Base-by-base conservation (phyloP, 2,113 vertebrate genomes). In the Varanus salvator region DNA sequence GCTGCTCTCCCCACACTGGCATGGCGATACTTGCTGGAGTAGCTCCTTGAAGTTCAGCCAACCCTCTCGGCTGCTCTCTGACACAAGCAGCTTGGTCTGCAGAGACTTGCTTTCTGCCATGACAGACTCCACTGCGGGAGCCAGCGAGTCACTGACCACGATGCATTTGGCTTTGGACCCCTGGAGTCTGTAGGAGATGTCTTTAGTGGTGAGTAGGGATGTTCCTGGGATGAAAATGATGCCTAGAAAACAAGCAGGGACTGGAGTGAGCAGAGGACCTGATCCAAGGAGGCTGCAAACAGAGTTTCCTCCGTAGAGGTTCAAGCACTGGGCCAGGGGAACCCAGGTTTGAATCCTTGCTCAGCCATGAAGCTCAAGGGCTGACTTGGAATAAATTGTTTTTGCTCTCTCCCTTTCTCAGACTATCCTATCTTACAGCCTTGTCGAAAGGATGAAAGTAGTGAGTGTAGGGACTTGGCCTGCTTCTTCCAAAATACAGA, bases 171-270 rank as follows among this genome's bases (percentile, higher is more conserved):
- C 96, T 75, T 96, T 96, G 0, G 97, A 98, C 54, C 75, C 82
- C 86, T 96, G 94, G 1, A 98, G 94, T 34, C 97, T 89, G 52
- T 98, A 96, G 2, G 93, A 92, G 80, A 98, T 96, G 89, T 98
- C 98, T 92, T 95, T 96, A 80, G 97, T 95, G 29, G 95, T 98
- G 87, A 98, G 74, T 87, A 97, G 98, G 78, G 97, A 91, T 14
- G 97, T 97, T 69, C 97, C 97, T 11, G 97, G 97, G 72, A 98
- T 94, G 80, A 98, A 87, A 86, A 98, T 91, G 2, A 97, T 87
- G 60, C 96, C 97, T 97, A 86, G 52, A 80, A 93, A 91, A 94
- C 78, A 91, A 78, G n/a, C 0, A 44, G 25, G 1, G 3, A 93
- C 89, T 0, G 71, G 48, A 3, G 8, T 23, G 31, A 80, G 60